Percentiles rank a stretch among this genome's conserved stretches.
Conservation (phyloP, 2,888 invertebrate species). For the Meteorus cinctellus region DNA sequence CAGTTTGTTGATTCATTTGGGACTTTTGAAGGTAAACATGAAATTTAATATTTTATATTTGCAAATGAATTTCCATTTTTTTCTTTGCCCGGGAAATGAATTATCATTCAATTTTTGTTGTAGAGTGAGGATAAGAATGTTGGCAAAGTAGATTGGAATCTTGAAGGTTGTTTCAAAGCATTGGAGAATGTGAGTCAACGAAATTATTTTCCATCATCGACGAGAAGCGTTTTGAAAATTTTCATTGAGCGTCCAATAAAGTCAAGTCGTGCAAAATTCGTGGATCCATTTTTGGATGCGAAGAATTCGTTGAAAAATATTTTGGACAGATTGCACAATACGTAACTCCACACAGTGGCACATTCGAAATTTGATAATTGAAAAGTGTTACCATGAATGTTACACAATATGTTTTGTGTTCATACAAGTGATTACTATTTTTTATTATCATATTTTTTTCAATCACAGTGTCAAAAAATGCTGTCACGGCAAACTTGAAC, state of each 20-base stretch:
- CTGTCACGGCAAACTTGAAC: neutral
- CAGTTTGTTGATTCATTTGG: conserved; percentile 79
- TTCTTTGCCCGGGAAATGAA: neutral
- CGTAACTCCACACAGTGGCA: conserved; percentile 52
- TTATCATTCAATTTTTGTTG: conserved; percentile 47
- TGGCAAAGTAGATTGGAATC: conserved; percentile 77
- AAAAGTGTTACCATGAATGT: conserved; percentile 21
- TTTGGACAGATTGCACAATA: conserved; percentile 59
- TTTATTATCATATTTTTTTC: conserved; percentile 50
- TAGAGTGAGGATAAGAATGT: conserved; percentile 82
- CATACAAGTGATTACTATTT: conserved; percentile 46
- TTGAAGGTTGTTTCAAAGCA: conserved; percentile 78
- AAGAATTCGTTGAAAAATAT: conserved; percentile 64
- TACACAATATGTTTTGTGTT: conserved; percentile 39
- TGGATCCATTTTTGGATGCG: conserved; percentile 65
- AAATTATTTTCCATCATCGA: conserved; percentile 75
- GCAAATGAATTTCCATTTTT: neutral
- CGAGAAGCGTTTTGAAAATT: conserved; percentile 74
- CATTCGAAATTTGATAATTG: conserved; percentile 13
- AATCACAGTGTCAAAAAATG: conserved; percentile 24
- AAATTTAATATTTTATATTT: conserved; percentile 25
- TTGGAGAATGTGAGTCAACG: conserved; percentile 75
- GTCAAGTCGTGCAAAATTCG: conserved; percentile 56
- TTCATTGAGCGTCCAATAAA: conserved; percentile 74
- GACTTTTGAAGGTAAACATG: conserved; percentile 81